Percentiles rank a stretch among this genome's conserved stretches.
phyloP scores from a whole-genome alignment of 2,888 invertebrate species.

The Mystacides longicornis region DNA sequence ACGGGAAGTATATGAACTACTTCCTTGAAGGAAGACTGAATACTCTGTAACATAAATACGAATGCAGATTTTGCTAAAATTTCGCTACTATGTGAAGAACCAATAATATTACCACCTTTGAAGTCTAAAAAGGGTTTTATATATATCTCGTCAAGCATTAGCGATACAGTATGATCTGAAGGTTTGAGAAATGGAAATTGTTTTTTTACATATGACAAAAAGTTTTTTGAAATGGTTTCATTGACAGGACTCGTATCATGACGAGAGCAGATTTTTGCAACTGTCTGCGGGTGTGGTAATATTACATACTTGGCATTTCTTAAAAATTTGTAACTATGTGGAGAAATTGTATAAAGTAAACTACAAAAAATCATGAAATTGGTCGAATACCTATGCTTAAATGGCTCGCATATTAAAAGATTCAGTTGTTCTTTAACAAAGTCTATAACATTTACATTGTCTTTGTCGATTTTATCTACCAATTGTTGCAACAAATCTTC shows the following conservation, averaged over 20 bases:
- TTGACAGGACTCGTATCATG: not conserved
- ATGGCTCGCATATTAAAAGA: not conserved
- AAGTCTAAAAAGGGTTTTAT: not conserved
- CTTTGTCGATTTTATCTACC: not conserved
- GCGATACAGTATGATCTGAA: not conserved
- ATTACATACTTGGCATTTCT: not conserved
- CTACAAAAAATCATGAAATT: not conserved
- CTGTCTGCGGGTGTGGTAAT: not conserved
- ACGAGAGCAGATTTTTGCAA: not conserved
- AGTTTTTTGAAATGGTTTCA: not conserved
- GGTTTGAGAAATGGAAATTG: not conserved
- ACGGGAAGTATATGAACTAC: not conserved
- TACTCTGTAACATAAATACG: not conserved
- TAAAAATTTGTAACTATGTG: slow-evolving; percentile 2
- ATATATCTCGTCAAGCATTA: not conserved
- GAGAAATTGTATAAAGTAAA: not conserved
- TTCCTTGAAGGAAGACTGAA: not conserved
- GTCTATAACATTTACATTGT: not conserved
- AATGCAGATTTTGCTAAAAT: not conserved
- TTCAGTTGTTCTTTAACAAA: not conserved
- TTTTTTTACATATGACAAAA: not conserved
- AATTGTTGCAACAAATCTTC: not conserved
- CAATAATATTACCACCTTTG: not conserved
- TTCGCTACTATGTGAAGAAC: not conserved
- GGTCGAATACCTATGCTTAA: not conserved